Evolutionary conservation across 2,888 invertebrate genomes (phyloP).

Genomic region (Rhagophthalmus giganteus): DNA sequence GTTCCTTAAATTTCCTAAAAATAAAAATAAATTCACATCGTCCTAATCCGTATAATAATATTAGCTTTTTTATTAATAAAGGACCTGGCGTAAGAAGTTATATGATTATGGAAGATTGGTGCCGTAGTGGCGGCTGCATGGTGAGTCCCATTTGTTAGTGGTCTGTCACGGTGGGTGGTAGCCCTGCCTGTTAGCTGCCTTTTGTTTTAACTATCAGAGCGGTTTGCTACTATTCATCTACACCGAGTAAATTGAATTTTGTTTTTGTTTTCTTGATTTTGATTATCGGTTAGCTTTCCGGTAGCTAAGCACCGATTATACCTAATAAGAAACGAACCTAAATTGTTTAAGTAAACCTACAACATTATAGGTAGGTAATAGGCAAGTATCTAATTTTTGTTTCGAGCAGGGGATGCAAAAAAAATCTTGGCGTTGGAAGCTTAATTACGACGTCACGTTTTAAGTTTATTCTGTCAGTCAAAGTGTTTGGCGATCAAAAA

Average conservation of each 20-base stretch:
- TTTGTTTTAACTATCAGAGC: constrained; percentile 38
- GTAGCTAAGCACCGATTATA: not conserved
- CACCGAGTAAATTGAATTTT: constrained; percentile 26
- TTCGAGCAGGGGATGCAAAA: no score
- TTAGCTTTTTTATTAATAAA: constrained; percentile 20
- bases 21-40: constrained; percentile 1
- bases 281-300: not conserved
- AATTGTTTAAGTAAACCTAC: not conserved
- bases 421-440: not conserved
- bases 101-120: constrained; percentile 27
- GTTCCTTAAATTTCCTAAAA: no score
- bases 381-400: no score
- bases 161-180: constrained; percentile 63
- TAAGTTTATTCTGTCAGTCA: not conserved
- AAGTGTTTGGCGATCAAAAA: not conserved
- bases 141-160: constrained; percentile 54
- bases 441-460: not conserved
- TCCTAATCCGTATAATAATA: not conserved
- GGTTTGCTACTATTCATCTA: constrained; percentile 28
- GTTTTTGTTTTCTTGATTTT: constrained; percentile 6
- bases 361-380: not conserved
- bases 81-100: constrained; percentile 19
- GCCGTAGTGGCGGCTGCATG: constrained; percentile 30
- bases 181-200: constrained; percentile 51
- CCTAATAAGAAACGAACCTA: not conserved